phyloP scores from a whole-genome alignment of 2,797 vertebrate species.

The Pseudochaenichthys georgianus region DNA sequence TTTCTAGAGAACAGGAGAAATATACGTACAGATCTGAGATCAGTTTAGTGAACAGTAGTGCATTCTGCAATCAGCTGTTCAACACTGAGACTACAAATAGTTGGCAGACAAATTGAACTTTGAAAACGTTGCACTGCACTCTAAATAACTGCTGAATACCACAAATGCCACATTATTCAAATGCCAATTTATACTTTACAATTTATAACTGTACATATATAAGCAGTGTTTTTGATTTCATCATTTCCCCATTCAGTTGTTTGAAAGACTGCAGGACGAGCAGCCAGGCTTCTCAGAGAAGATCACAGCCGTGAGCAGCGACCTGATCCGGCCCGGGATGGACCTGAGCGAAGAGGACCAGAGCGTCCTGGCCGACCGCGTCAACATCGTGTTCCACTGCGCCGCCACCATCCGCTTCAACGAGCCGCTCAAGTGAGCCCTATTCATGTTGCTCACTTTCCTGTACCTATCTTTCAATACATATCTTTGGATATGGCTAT shows the following conservation, averaged over 20 bases:
- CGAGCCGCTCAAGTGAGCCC: constrained; percentile 93
- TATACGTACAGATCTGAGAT: background rate
- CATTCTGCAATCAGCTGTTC: background rate
- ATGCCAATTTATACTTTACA: background rate
- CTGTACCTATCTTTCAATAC: background rate
- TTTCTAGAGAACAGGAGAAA: background rate
- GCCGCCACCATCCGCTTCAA: constrained; percentile 97
- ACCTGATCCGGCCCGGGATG: constrained; percentile 92
- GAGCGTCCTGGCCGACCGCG: constrained; percentile 84
- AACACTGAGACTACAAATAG: background rate
- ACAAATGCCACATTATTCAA: no score
- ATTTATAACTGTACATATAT: background rate
- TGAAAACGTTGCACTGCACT: no score
- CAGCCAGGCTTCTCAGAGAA: constrained; percentile 93
- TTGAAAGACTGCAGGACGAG: constrained; percentile 93
- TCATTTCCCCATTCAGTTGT: constrained; percentile 84
- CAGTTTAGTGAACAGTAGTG: background rate
- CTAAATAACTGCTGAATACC: no score
- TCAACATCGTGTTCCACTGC: constrained; percentile 95
- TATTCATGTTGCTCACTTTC: background rate
- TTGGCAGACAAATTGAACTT: background rate
- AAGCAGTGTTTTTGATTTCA: background rate
- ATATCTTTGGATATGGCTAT: background rate
- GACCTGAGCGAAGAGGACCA: constrained; percentile 90
- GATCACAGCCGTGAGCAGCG: constrained; percentile 91